Base-by-base conservation (phyloP, 2,888 invertebrate species). In the Mimachlamys varia region DNA sequence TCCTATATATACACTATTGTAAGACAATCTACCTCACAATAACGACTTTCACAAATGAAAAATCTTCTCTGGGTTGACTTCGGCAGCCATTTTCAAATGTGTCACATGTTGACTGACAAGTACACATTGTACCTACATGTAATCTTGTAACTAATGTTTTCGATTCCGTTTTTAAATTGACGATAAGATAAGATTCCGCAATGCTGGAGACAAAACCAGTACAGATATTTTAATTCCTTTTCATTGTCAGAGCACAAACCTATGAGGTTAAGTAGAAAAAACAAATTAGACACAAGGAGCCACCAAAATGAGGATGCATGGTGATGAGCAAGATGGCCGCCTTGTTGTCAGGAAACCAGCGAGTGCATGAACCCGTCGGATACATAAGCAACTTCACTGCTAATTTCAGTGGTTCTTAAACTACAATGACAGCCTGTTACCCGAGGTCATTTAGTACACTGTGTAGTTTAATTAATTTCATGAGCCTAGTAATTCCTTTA, bases 151-250 rank as follows among this genome's bases (percentile, higher is more conserved):
- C 22, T 19, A 27, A 76, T 76, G 76, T 76, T 76, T 76, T 76
- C 58, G 58, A 58, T 58, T 58, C 76, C 76, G 33, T 76, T 76
- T 76, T 33, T 76, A 76, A 76, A 76, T 76, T 76, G 76, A 33
- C 33, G 76, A 76, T 76, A 76, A 76, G 76, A n/a, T n/a, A 76
- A 76, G 76, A 76, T 33, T 33, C 76, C 12, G 27, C 76, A 12
- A 76, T 76, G 76, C 76, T 76, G 33, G 33, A 76, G 76, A 76
- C 33, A 76, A 76, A 76, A 33, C 76, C 22, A 58, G 58, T 22
- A 58, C n/a, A 76, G 76, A 76, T 76, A 76, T 76, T 76, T 76
- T 76, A 76, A 76, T 76, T 76, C 76, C 33, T 76, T 76, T 76
- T 76, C 76, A 76, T 76, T 76, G 76, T 76, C 76, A 76, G 33